phyloP scores from a whole-genome alignment of 2,113 vertebrate genomes.

The Hyperopisus bebe region DNA sequence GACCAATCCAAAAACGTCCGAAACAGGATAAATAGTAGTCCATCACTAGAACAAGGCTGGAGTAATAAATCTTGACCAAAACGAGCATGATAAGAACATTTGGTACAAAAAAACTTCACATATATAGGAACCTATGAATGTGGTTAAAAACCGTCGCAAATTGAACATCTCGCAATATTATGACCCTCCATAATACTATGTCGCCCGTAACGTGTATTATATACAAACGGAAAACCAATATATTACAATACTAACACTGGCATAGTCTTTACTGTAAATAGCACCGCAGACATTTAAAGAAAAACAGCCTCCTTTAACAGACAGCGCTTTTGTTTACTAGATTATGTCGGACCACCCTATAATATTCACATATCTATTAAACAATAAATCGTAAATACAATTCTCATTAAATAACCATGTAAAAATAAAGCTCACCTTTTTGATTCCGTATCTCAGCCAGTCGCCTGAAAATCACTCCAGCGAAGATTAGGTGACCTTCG shows the following conservation, averaged over 20 bases:
- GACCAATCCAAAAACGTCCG: neutral
- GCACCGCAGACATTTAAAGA: neutral
- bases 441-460: conserved; percentile 3
- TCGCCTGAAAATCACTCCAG: conserved; percentile 17
- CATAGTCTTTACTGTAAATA: neutral
- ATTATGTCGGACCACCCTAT: neutral
- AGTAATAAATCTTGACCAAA: neutral
- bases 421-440: neutral
- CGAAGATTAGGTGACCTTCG: neutral
- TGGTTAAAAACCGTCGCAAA: neutral
- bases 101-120: neutral
- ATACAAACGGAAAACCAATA: neutral
- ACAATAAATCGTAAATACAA: neutral
- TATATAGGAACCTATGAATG: neutral
- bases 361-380: neutral
- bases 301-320: neutral
- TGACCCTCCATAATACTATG: neutral
- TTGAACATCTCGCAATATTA: neutral
- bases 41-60: neutral
- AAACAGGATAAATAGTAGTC: neutral
- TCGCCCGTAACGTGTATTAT: neutral
- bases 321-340: neutral
- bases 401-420: neutral
- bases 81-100: neutral
- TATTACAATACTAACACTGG: neutral